These are phyloP conservation scores for Maniola hyperantus DNA, from an alignment of 2,888 invertebrate genomes.

Conservation along the genomic window DNA sequence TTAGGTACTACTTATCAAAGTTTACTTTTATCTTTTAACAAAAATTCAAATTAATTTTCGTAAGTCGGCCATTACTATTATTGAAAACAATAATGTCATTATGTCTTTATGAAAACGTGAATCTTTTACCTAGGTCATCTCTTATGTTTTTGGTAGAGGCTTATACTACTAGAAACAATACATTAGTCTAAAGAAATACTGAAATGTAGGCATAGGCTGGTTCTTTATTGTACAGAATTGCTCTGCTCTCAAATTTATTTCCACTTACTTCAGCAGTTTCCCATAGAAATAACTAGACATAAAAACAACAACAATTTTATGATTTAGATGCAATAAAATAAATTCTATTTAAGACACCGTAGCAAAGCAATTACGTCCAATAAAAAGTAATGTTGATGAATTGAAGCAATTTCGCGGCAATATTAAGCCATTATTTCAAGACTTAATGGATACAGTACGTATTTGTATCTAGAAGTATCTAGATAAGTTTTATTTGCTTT, in stretches of 20 bases:
- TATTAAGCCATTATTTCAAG: slow-evolving; percentile 35
- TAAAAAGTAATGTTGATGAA: slow-evolving; percentile 39
- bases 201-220: neutral
- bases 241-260: slow-evolving; percentile 1
- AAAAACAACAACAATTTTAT: slow-evolving; percentile 25
- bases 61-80: too few species aligned
- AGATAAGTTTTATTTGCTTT: slow-evolving; percentile 14
- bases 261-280: slow-evolving; percentile 2
- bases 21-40: too few species aligned
- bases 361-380: slow-evolving; percentile 38
- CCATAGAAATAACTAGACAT: slow-evolving; percentile 13
- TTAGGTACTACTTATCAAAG: too few species aligned
- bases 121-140: neutral
- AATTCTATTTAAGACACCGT: slow-evolving; percentile 34
- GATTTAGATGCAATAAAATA: slow-evolving; percentile 33
- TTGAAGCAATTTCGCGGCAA: slow-evolving; percentile 35
- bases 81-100: too few species aligned
- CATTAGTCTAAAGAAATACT: neutral
- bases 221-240: slow-evolving; percentile 1
- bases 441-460: slow-evolving; percentile 25
- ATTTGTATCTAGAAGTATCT: slow-evolving; percentile 13
- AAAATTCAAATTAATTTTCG: too few species aligned
- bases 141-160: neutral
- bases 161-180: neutral
- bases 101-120: too few species aligned